Base-by-base conservation (phyloP, 2,888 invertebrate genomes). In the Aspidapion aeneum region DNA sequence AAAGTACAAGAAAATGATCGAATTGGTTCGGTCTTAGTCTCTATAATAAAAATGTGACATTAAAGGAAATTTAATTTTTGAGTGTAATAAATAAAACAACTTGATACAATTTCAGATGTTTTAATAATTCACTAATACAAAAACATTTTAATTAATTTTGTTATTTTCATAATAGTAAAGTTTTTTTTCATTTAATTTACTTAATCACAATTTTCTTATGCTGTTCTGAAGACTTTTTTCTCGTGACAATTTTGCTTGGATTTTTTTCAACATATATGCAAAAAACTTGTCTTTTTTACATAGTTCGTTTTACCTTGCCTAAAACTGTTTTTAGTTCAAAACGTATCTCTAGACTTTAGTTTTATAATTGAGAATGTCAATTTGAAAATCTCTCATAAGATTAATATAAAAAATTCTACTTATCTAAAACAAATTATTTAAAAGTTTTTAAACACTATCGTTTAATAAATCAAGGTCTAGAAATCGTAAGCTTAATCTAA, bases 111-210 rank as follows among this genome's bases (percentile, higher is more conserved):
- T 77, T 71, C 64, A 74, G 72, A 72, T 71, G 72, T 74, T 75
- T 75, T 76, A 75, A 68, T 76, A 74, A 78, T 78, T 79, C 75
- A 75, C 78, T 79, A 79, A 78, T 79, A 79, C 77, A 79, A 79
- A 78, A 79, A 78, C 77, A 77, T 76, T 75, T 74, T 71, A 71
- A 74, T 77, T 76, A 75, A 76, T 77, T 78, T 71, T 77, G 75
- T 78, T 78, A 77, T 74, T 78, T 74, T 77, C 73, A 77, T 77
- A 75, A 77, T 78, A 77, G 76, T 78, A 77, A 77, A 77, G 77
- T 78, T 79, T 79, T 77, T 35, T 35, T 35, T 35, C 35, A 35
- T 35, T 35, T 35, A 35, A 35, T 7, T 35, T 35, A 35, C 35
- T 77, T 76, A 78, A 79, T 80, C 79, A 79, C 78, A 72, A 77